phyloP scores from a whole-genome alignment of 2,113 vertebrate genomes.

The Serinus canaria region DNA sequence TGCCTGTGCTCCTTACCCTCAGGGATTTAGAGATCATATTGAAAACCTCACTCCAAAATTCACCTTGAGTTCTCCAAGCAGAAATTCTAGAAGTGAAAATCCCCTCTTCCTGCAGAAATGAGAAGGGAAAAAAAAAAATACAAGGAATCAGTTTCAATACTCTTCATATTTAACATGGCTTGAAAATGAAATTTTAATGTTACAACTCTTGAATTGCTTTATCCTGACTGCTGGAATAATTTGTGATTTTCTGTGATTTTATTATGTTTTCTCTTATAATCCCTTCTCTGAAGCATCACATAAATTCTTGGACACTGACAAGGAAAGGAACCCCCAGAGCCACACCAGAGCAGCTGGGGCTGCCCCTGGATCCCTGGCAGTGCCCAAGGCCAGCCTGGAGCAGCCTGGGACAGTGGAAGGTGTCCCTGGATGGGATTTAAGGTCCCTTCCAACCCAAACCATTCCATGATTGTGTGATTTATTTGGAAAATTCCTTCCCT shows the following conservation, averaged over 20 bases:
- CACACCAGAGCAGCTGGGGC: not conserved
- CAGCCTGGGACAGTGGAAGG: not conserved
- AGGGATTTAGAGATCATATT: not conserved
- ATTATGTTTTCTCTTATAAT: not conserved
- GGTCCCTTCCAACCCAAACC: not conserved
- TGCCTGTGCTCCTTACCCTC: not conserved
- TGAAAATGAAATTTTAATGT: not conserved
- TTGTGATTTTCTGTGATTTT: not conserved
- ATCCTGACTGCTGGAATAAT: not conserved
- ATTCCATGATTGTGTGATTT: not conserved
- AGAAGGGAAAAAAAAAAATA: not conserved
- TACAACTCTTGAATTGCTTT: not conserved
- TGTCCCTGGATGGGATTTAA: not conserved
- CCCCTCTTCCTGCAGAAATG: not conserved
- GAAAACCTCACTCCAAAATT: not conserved
- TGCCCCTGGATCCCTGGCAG: not conserved
- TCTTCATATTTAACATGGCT: not conserved
- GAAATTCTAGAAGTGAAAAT: not conserved
- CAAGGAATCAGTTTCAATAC: not conserved
- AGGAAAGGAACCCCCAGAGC: not conserved
- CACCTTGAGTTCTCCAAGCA: not conserved
- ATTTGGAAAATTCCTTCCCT: not conserved
- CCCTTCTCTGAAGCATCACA: not conserved
- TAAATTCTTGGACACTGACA: not conserved
- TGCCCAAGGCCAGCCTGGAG: not conserved